Conservation (phyloP, 1,140 invertebrate species). For the Solenopsis invicta region DNA sequence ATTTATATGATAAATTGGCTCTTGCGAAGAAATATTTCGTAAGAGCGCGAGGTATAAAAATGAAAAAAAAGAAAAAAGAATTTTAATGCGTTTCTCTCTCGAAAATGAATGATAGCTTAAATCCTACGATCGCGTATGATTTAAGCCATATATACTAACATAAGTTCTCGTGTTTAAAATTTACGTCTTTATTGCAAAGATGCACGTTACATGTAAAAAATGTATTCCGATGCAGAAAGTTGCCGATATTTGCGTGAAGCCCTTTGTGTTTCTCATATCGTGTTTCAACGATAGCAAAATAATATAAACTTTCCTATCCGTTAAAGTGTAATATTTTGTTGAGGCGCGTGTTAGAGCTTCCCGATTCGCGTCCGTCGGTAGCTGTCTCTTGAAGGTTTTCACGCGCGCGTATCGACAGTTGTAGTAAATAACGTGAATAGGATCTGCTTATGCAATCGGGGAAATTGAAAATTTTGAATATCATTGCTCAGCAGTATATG, state of each 20-base stretch:
- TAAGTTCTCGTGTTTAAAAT: not conserved
- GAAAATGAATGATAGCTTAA: not conserved
- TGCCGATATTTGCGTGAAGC: not conserved
- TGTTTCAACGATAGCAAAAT: not conserved
- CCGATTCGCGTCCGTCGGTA: not conserved
- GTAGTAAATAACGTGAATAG: not conserved
- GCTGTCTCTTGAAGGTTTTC: not conserved
- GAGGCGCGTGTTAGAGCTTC: not conserved
- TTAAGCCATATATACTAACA: too few relatives aligned
- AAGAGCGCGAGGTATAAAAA: not conserved
- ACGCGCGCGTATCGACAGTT: not conserved
- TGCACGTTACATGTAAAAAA: not conserved
- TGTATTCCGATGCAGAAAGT: not conserved
- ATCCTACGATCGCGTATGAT: too few relatives aligned
- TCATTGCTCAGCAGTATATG: slow-evolving; percentile 30
- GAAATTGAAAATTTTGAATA: slow-evolving; percentile 50
- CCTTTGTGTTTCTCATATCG: not conserved
- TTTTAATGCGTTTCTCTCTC: too few relatives aligned
- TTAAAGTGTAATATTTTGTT: not conserved
- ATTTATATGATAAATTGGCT: too few relatives aligned
- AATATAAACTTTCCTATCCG: not conserved
- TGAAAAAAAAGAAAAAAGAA: too few relatives aligned
- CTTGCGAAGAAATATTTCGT: not conserved
- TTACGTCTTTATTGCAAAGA: not conserved
- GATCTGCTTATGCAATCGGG: slow-evolving; percentile 14